Evolutionary conservation across 2,888 invertebrate genomes (phyloP), one percentile per base, ranked within the genome.

Genomic region (Dynastes grantii): DNA sequence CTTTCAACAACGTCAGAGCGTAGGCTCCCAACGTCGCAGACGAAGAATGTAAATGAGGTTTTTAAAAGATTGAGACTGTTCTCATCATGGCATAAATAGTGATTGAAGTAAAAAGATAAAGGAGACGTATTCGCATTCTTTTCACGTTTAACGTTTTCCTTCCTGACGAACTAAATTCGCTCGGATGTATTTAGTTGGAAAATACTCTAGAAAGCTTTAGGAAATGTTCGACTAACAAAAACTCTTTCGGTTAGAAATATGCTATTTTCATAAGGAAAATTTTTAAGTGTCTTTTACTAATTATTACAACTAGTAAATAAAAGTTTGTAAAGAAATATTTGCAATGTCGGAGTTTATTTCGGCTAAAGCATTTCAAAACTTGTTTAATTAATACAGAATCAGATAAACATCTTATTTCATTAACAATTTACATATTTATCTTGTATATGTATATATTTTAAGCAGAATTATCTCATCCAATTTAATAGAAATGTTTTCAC

Each of bases 41-140:
- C 83, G 55, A 80, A 81, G 76, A 83, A 81, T 78, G 84, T 84
- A 77, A 83, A 84, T 81, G 83, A 84, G 76, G 84, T 81, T 27
- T 84, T 83, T 73, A 82, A 85, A 78, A 80, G 82, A 73, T 81
- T 83, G 70, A 81, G 82, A 70, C 78, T 80, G 71, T 81, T 79
- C 76, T 79, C 80, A 29, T 79, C 79, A 37, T 51, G 77, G 75
- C 55, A 63, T 73, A 73, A 73, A 73, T 73, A 61, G 61, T 61
- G 73, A 73, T 45, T 73, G 58, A 73, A 58, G 58, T 58, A 55
- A 16, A 37, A 16, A 71, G 53, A 71, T 71, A 71, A 58, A 40
- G 37, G 53, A 29, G 53, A 51, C 53, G 29, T 53, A 51, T 71
- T 55, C 9, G 71, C 13, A 55, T 71, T 55, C 71, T 71, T 32